Evolutionary conservation across 2,888 invertebrate genomes (phyloP).

Genomic region (Plutella xylostella): DNA sequence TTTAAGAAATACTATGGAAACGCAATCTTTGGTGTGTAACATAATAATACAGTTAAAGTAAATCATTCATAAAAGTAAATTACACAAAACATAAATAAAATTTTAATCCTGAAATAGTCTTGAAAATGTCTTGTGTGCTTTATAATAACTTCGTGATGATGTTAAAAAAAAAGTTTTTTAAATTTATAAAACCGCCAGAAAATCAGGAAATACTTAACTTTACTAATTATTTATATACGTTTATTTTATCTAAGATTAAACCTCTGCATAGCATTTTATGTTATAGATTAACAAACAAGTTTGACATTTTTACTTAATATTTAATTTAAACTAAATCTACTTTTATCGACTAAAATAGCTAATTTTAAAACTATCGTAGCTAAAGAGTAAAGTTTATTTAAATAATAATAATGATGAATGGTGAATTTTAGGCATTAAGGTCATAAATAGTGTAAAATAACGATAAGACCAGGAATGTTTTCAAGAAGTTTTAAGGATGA

Average conservation of each 20-base stretch:
- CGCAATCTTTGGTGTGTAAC: slow-evolving; percentile 9
- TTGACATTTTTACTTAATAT: slow-evolving; percentile 39
- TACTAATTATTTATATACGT: slow-evolving; percentile 24
- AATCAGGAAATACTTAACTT: slow-evolving; percentile 28
- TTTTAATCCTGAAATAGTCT: slow-evolving; percentile 15
- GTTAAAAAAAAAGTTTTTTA: no score
- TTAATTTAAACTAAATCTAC: slow-evolving; percentile 49
- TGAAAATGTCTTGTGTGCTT: slow-evolving; percentile 23
- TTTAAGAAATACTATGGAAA: no score
- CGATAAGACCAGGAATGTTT: no score
- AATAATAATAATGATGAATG: not conserved
- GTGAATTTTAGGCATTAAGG: no score
- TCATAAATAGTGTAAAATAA: no score
- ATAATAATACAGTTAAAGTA: slow-evolving; percentile 14
- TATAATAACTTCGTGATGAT: not conserved
- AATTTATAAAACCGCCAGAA: no score
- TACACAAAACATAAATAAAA: slow-evolving; percentile 19
- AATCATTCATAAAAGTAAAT: slow-evolving; percentile 22
- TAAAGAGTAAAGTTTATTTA: slow-evolving; percentile 25
- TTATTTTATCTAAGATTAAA: slow-evolving; percentile 55
- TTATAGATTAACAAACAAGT: slow-evolving; percentile 66
- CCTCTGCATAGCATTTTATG: slow-evolving; percentile 67
- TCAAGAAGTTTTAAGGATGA: no score
- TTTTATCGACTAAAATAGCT: slow-evolving; percentile 36
- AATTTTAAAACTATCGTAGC: slow-evolving; percentile 44